Evolutionary conservation across 37 sponge, comb jelly and placozoan species (phyloP).

Genomic region (Chondrilla cf. caribensis): DNA sequence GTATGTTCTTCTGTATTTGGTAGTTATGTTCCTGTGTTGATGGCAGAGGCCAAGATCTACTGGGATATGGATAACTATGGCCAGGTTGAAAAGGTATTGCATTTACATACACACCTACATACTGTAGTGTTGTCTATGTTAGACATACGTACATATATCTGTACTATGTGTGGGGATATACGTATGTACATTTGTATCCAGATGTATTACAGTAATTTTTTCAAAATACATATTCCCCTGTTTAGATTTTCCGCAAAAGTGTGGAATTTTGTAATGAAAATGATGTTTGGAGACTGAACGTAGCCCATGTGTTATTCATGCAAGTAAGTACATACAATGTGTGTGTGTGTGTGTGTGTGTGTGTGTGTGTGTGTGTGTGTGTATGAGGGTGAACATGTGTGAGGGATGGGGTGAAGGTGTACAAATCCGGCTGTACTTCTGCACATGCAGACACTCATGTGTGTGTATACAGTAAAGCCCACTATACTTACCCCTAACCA

Average conservation of each 20-base stretch:
- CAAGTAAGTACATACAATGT: slow-evolving; percentile 39
- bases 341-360: neutral
- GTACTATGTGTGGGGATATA: too few species aligned
- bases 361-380: slow-evolving; percentile 15
- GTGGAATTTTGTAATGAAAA: slow-evolving; percentile 97
- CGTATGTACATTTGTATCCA: neutral
- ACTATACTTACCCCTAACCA: too few species aligned
- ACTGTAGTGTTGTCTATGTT: neutral
- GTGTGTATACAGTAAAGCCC: too few species aligned
- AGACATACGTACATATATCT: too few species aligned
- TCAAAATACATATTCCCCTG: too few species aligned
- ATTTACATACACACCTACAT: neutral
- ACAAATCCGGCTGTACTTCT: too few species aligned
- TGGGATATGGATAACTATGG: slow-evolving; percentile 90
- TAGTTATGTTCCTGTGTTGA: slow-evolving; percentile 97
- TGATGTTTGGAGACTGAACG: slow-evolving; percentile 95
- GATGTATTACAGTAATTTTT: neutral
- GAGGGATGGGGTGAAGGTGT: too few species aligned
- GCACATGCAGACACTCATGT: too few species aligned
- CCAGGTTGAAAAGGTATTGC: slow-evolving; percentile 79
- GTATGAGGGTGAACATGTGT: neutral
- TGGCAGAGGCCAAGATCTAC: slow-evolving; percentile 99
- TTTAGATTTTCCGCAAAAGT: slow-evolving; percentile 86
- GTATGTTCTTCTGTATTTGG: too few species aligned
- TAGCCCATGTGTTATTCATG: slow-evolving; percentile 98